Percentiles rank a stretch among this genome's conserved stretches.
Conservation (phyloP, 2,797 vertebrate genomes). For the Streptopelia turtur region DNA sequence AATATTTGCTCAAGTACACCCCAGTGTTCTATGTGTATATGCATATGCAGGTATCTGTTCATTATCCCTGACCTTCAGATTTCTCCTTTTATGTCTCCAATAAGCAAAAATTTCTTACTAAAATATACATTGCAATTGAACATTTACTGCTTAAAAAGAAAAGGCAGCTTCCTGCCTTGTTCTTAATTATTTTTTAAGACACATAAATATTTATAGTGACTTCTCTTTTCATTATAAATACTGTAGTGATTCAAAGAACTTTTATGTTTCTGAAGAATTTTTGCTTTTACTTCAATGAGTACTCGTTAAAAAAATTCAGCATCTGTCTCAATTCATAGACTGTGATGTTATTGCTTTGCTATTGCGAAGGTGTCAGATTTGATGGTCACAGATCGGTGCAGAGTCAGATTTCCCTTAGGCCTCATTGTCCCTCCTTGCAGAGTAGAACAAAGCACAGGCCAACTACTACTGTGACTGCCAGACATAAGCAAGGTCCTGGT, state of each 20-base stretch:
- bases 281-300: background rate
- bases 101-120: background rate
- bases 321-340: background rate
- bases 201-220: conserved; percentile 17
- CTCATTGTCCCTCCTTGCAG: background rate
- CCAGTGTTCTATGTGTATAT: background rate
- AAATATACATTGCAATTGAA: conserved; percentile 22
- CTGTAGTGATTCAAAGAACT: background rate
- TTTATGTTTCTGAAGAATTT: background rate
- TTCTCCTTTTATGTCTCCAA: background rate
- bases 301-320: background rate
- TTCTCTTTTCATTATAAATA: background rate
- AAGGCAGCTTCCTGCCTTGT: background rate
- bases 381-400: background rate
- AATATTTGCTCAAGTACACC: background rate
- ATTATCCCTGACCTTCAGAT: conserved; percentile 1
- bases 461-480: background rate
- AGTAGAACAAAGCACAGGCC: background rate
- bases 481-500: background rate
- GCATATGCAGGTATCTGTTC: background rate
- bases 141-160: conserved; percentile 22
- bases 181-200: conserved; percentile 46
- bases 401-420: background rate
- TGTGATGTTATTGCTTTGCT: background rate
- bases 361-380: background rate